A percentile compares a stretch with the other conserved stretches of the same genome.
Conservation (phyloP, 2,888 invertebrate species). For the Strigamia maritima region DNA sequence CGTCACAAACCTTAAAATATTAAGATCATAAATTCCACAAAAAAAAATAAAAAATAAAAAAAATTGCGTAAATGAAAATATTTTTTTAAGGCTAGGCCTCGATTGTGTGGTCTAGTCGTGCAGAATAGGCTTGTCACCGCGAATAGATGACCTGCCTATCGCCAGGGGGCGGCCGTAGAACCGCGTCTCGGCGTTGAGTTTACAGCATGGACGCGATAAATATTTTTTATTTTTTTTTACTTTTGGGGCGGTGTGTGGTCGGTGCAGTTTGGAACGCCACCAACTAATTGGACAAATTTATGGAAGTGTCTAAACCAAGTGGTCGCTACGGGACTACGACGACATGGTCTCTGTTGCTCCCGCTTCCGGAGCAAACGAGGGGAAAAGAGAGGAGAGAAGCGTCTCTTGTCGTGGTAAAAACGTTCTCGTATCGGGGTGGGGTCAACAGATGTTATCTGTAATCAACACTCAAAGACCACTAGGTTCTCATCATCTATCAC, state of each 20-base stretch:
- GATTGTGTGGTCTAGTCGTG: slow-evolving; percentile 34
- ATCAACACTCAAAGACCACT: slow-evolving; percentile 25
- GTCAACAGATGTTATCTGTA: slow-evolving; percentile 34
- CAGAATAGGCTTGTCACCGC: slow-evolving; percentile 34
- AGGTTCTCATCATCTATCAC: slow-evolving; percentile 12
- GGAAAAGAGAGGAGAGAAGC: slow-evolving; percentile 2
- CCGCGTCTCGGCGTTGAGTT: slow-evolving; percentile 22
- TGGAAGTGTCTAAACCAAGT: slow-evolving; percentile 32
- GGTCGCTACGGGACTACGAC: slow-evolving; percentile 31
- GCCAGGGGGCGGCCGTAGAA: slow-evolving; percentile 31
- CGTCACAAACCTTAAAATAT: not conserved
- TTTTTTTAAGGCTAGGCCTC: slow-evolving; percentile 14
- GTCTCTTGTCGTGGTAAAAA: slow-evolving; percentile 14
- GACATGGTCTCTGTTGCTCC: slow-evolving; percentile 24
- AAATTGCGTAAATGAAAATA: slow-evolving; percentile 7
- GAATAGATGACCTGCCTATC: slow-evolving; percentile 32
- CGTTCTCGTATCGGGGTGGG: slow-evolving; percentile 29
- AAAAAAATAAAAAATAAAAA: slow-evolving; percentile 1
- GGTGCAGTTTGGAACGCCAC: slow-evolving; percentile 31
- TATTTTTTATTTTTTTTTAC: not conserved
- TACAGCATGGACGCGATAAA: slow-evolving; percentile 9
- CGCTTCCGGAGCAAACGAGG: slow-evolving; percentile 31
- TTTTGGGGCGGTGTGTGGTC: slow-evolving; percentile 15
- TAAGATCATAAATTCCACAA: not conserved
- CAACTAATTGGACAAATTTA: slow-evolving; percentile 37